Evolutionary conservation across 2,797 vertebrate genomes (phyloP), one percentile per base, ranked within the genome.

Genomic region (Notamacropus eugenii): DNA sequence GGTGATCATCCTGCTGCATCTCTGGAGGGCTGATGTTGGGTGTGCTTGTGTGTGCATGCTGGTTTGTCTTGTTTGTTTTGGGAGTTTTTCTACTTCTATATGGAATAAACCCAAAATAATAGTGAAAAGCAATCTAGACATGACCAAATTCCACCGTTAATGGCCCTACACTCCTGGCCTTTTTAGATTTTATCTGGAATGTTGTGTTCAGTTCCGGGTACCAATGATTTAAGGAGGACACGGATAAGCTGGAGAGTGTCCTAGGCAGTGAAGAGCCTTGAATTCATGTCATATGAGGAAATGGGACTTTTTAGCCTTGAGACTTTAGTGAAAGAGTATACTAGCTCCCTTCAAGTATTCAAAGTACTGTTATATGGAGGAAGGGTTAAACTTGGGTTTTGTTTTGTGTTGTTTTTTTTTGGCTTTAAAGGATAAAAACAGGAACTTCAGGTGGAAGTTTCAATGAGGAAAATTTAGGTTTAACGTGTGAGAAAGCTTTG

Each of bases 11-110:
- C n/a, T 22, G 19, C 8, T 40, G 67, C n/a, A 87, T 40, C 40
- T 87, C 31, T n/a, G 13, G 91, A 52, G 95, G 59, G 50, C 0
- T 0, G 0, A 50, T 24, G 1, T 0, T 4, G 67, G 94, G 94
- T 2, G 0, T 54, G 50, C 91, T 27, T 95, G 62, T 91, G 56
- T 24, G 12, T 22, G 13, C 5, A 4, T 46, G 90, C 29, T 46
- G 19, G 52, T 96, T 95, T 50, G 1, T 74, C 93, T 31, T 93
- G 56, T 57, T 87, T 95, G 55, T 56, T 56, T 50, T 16, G 29
- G 31, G 11, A 22, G 5, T 3, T 9, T 59, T 50, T 94, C 96
- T 96, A 90, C 52, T 95, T 95, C 62, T 29, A 19, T 6, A n/a
- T 29, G 55, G 54, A 92, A 95, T 16, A 55, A 57, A 28, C 59